These are phyloP conservation scores for Babylonia areolata DNA, from an alignment of 1,140 invertebrate genomes.

Conservation along the genomic window DNA sequence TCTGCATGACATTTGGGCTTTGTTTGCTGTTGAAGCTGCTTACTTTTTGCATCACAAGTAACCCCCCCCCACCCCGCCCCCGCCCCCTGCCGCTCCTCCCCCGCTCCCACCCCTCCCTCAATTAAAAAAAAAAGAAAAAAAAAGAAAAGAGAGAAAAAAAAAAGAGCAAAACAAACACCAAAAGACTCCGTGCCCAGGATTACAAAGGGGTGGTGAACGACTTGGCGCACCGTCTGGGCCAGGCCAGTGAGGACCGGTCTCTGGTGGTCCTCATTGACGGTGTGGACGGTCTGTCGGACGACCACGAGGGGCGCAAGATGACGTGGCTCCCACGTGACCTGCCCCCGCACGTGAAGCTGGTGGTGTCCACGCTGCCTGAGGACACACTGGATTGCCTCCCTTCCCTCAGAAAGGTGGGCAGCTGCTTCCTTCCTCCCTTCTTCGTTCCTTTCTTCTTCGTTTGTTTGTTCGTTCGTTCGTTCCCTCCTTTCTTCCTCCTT, in stretches of 20 bases:
- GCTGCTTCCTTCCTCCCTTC: not conserved
- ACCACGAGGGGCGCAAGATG: slow-evolving; percentile 67
- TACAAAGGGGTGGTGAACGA: slow-evolving; percentile 69
- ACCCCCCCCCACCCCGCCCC: too few relatives aligned
- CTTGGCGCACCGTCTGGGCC: slow-evolving; percentile 53
- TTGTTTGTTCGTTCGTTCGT: too few relatives aligned
- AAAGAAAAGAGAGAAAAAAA: too few relatives aligned
- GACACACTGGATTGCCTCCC: slow-evolving; percentile 66
- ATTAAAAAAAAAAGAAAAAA: too few relatives aligned
- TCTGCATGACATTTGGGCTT: too few relatives aligned
- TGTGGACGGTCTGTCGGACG: slow-evolving; percentile 69
- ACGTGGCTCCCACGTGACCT: slow-evolving; percentile 72
- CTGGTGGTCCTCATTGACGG: slow-evolving; percentile 71
- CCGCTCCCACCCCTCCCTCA: too few relatives aligned
- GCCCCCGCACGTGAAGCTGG: slow-evolving; percentile 79
- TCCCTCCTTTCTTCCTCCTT: too few relatives aligned
- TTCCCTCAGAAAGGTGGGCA: slow-evolving; percentile 41
- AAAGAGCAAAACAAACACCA: too few relatives aligned
- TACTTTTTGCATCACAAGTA: too few relatives aligned
- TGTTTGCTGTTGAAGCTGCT: too few relatives aligned
- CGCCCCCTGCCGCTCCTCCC: too few relatives aligned
- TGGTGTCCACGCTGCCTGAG: slow-evolving; percentile 80
- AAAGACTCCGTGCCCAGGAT: slow-evolving; percentile 59
- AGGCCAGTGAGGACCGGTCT: slow-evolving; percentile 55
- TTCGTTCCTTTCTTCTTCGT: not conserved